phyloP scores from a whole-genome alignment of 1,140 invertebrate species.

The Goniozus legneri region DNA sequence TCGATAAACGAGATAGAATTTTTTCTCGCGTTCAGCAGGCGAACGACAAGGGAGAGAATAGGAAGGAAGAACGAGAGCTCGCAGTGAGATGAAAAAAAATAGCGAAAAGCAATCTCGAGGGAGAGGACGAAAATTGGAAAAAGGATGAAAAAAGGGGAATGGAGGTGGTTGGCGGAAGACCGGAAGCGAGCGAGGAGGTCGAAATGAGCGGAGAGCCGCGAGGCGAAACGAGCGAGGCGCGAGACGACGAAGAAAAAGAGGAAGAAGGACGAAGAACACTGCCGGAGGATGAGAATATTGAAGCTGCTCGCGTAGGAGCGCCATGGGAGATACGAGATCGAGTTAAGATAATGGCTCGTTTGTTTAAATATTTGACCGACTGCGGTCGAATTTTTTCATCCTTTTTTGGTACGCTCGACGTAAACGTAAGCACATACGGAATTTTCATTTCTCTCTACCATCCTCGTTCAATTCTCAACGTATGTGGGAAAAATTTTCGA shows the following conservation, averaged over 20 bases:
- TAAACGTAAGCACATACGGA: background rate
- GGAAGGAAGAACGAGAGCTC: conserved; percentile 4
- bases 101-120: conserved; percentile 11
- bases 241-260: conserved; percentile 6
- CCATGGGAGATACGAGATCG: conserved; percentile 45
- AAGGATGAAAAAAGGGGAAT: too few species aligned
- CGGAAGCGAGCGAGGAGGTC: too few species aligned
- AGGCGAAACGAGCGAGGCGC: background rate
- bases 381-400: conserved; percentile 24
- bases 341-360: conserved; percentile 53
- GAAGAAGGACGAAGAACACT: background rate
- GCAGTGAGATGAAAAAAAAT: conserved; percentile 9
- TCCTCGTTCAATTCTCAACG: too few species aligned
- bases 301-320: too few species aligned
- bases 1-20: too few species aligned
- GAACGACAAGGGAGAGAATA: conserved; percentile 4
- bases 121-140: conserved; percentile 4
- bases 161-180: too few species aligned
- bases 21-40: too few species aligned
- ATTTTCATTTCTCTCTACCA: too few species aligned
- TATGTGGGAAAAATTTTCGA: too few species aligned
- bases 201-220: too few species aligned
- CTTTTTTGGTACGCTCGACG: conserved; percentile 19
- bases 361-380: conserved; percentile 51
- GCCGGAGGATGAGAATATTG: too few species aligned